These are phyloP conservation scores for Myotis pilosus DNA, from an alignment of 2,797 vertebrate genomes.

Conservation along the genomic window DNA sequence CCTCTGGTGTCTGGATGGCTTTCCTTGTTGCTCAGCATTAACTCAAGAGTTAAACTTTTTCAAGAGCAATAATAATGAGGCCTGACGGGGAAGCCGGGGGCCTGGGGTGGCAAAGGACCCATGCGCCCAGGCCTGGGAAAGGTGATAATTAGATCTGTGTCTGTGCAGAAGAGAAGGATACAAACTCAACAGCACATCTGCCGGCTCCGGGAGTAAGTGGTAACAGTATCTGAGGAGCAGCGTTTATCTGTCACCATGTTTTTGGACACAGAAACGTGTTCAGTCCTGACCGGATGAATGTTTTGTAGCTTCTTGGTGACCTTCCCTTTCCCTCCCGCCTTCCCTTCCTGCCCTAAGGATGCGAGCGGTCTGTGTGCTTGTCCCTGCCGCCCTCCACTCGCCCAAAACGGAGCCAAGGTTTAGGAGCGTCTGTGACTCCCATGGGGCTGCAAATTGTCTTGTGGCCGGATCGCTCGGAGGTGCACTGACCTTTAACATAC, in stretches of 20 bases:
- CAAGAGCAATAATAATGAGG: constrained; percentile 3
- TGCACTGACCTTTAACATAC: neutral
- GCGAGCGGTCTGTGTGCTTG: fast-evolving
- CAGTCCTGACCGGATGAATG: neutral
- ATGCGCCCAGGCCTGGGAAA: constrained; percentile 1
- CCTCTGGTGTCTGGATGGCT: constrained; percentile 27
- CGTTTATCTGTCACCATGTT: neutral
- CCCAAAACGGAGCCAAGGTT: neutral
- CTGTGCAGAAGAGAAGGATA: neutral
- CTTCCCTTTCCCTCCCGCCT: neutral
- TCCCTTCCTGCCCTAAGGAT: neutral
- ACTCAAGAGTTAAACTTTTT: neutral
- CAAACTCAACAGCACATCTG: neutral
- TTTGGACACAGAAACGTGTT: neutral
- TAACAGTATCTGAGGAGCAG: neutral
- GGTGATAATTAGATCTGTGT: constrained; percentile 52
- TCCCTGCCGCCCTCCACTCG: neutral
- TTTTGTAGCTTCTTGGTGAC: neutral
- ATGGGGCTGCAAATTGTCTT: neutral
- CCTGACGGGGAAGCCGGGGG: neutral
- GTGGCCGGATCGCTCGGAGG: neutral
- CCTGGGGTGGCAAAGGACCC: constrained; percentile 30
- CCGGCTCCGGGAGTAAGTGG: neutral
- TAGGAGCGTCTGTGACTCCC: fast-evolving
- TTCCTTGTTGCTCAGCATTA: constrained; percentile 46